Conservation (phyloP, 2,113 vertebrate genomes). For the Cinclus mexicanus region DNA sequence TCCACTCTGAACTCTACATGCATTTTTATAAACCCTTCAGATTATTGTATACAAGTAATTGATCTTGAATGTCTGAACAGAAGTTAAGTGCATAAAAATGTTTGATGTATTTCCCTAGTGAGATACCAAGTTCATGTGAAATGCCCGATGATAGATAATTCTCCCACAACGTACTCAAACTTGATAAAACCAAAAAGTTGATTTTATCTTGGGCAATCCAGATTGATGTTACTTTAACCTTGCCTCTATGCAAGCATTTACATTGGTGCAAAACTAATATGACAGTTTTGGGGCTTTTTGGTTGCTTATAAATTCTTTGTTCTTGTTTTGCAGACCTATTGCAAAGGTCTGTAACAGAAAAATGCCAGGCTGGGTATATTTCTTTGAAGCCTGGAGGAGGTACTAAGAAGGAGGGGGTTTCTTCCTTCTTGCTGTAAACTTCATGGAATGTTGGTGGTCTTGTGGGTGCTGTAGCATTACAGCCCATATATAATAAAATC, state of each 20-base stretch:
- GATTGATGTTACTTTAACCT: not conserved
- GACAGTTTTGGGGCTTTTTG: rapidly evolving
- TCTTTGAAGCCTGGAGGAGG: not conserved
- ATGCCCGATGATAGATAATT: not conserved
- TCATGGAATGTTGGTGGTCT: too few species aligned
- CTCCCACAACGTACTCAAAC: not conserved
- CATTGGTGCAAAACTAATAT: not conserved
- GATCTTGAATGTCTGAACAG: not conserved
- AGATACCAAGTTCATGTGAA: not conserved
- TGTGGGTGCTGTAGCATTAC: too few species aligned
- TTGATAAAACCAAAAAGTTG: not conserved
- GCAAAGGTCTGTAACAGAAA: not conserved
- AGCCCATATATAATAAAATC: too few species aligned
- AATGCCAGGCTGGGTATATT: not conserved
- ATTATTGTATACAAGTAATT: not conserved
- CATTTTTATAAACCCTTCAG: not conserved
- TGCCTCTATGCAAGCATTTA: not conserved
- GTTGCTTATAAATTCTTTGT: not conserved
- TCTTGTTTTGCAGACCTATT: not conserved
- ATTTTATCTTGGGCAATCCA: not conserved
- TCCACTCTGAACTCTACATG: not conserved
- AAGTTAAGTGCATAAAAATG: not conserved
- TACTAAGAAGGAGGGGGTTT: not conserved
- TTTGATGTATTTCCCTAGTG: not conserved
- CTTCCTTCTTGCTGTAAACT: not conserved